Evolutionary conservation across 2,113 vertebrate species (phyloP), one percentile per base, ranked within the genome.

Genomic region (Nymphicus hollandicus): DNA sequence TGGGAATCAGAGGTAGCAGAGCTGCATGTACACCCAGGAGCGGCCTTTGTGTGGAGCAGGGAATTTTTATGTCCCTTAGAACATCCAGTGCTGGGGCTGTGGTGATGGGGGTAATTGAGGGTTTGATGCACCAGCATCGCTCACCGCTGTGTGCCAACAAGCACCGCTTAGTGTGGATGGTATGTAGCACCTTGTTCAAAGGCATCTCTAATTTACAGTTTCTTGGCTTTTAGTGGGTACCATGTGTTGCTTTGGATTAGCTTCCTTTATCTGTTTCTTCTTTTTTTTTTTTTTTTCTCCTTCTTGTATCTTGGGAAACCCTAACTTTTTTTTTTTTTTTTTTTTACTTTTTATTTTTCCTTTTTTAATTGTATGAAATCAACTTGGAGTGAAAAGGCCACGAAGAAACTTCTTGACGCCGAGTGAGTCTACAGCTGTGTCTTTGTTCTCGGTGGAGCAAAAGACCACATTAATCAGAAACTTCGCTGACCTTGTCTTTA

Each of bases 401-500:
- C n/a, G 84, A 92, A 93, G 83, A 91, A 96, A 96, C 92, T 93
- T 96, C 95, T 83, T 92, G 88, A 94, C 0, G 60, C 94, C 50
- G 89, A 94, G 82, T 55, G 65, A 86, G 85, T 79, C 86, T 91
- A 86, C 49, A 93, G 88, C 91, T 91, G 73, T 72, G 76, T 79
- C 88, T 96, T 96, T 95, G 91, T 92, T 97, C 86, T 88, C 81
- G 16, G 79, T 73, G 86, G 72, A 94, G 72, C 86, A 81, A 77
- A 64, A 90, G 71, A 96, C 70, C 93, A 92, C 77, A 89, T 96
- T 95, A 93, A 97, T 95, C 93, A 94, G 86, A 88, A 97, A 91
- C 89, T 95, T 96, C 76, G 84, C 81, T 96, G 94, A 97, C 79
- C 83, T 94, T 91, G 39, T 89, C 95, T 96, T 98, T 97, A 95